Conservation (phyloP, 23 tunicate genomes). For the Styela clava region DNA sequence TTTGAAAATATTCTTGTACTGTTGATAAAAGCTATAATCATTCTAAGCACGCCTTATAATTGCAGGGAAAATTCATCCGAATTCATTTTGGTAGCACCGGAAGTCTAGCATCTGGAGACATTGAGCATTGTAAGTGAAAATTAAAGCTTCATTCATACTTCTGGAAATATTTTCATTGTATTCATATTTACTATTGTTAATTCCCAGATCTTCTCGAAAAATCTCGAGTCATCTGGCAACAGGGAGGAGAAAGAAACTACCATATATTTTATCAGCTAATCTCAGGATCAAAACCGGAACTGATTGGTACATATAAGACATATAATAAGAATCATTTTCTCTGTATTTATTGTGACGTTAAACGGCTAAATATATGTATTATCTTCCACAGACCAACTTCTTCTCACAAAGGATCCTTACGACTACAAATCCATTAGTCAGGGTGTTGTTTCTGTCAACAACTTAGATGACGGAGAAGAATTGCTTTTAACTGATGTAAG, state of each 20-base stretch:
- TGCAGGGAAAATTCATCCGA: constrained; percentile 95
- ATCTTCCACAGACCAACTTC: constrained; percentile 39
- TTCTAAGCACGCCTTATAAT: background rate
- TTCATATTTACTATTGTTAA: no score
- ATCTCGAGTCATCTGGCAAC: constrained; percentile 90
- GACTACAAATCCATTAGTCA: constrained; percentile 35
- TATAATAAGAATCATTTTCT: no score
- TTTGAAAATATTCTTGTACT: background rate
- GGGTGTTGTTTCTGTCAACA: constrained; percentile 27
- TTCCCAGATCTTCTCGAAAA: constrained; percentile 69
- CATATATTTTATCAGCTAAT: constrained; percentile 89
- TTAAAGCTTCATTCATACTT: no score
- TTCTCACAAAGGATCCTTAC: constrained; percentile 38
- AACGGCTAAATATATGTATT: no score
- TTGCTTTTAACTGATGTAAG: constrained; percentile 39
- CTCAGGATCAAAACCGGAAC: constrained; percentile 89
- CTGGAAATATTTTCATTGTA: no score
- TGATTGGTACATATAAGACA: constrained; percentile 42
- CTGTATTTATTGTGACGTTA: no score
- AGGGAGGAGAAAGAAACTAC: constrained; percentile 86
- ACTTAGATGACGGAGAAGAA: constrained; percentile 34
- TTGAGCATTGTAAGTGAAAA: constrained; percentile 79
- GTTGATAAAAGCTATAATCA: background rate
- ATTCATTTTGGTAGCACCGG: constrained; percentile 96
- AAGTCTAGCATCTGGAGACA: constrained; percentile 90